Conservation (phyloP, 2,888 invertebrate genomes). For the Orgyia antiqua region DNA sequence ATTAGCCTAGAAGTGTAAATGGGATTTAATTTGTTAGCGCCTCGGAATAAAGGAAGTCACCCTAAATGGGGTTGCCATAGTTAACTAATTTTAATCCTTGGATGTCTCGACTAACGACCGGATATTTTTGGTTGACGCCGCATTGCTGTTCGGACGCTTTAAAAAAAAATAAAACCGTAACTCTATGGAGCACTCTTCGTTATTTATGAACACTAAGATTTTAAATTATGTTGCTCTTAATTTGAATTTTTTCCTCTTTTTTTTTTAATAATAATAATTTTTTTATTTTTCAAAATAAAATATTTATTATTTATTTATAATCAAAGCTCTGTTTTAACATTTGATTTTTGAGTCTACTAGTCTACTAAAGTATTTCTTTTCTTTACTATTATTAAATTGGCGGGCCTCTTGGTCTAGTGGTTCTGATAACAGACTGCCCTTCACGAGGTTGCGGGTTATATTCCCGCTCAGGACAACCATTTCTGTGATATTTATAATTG, state of each 20-base stretch:
- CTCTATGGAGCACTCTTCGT: constrained; percentile 33
- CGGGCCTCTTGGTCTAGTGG: no score
- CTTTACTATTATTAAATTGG: no score
- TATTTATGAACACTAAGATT: constrained; percentile 62
- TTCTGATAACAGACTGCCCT: no score
- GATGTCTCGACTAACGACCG: constrained; percentile 51
- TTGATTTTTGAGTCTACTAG: background rate
- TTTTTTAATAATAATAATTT: no score
- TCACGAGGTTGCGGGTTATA: no score
- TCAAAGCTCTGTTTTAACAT: background rate
- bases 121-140: constrained; percentile 63
- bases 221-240: constrained; percentile 43
- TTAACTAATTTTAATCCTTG: constrained; percentile 61
- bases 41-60: constrained; percentile 35
- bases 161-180: constrained; percentile 39
- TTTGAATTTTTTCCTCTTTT: constrained; percentile 35
- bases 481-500: no score
- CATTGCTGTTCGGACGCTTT: constrained; percentile 55
- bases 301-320: background rate
- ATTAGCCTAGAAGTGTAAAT: constrained; percentile 26
- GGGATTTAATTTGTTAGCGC: constrained; percentile 27
- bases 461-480: no score
- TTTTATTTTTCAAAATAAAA: constrained; percentile 10
- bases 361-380: background rate
- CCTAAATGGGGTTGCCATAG: constrained; percentile 36